Evolutionary conservation across 1,140 invertebrate genomes (phyloP), one percentile per base, ranked within the genome.

Genomic region (Heliconius eleuchia): DNA sequence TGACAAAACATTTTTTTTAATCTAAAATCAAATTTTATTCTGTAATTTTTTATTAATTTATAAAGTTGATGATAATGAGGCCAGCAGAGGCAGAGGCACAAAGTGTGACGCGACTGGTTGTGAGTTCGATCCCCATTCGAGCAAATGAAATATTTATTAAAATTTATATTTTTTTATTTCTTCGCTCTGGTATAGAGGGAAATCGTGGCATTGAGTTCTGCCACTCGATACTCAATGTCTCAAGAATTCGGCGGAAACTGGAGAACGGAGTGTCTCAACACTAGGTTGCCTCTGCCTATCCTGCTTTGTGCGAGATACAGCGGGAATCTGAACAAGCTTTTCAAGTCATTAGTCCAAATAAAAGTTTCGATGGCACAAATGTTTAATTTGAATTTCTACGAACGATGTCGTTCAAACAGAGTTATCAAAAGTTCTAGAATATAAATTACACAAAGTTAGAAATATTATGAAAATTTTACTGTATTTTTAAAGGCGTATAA

Each of bases 341-440:
- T 55, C 55, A 23, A 30, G 23, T 66, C 60, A 16, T 66, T 66
- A 66, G 9, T 30, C 23, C 11, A 66, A 66, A 66, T 30, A 66
- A 30, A 60, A 23, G 7, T 60, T 60, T 60, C 19, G 57, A 60
- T 60, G 23, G 57, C 23, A 60, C 57, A 60, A 60, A 60, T 60
- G 57, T 60, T 27, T 60, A 60, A 60, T 60, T 60, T 27, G 57
- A 60, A 9, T 60, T 60, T 60, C 57, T 60, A 7, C n/a, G 57
- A 66, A 66, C 60, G 13, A 30, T 66, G 27, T 30, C 60, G 27
- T 66, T 66, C 60, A 27, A 66, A 66, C 60, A 66, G 23, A 66
- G 60, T 66, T 66, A 66, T 60, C 57, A 16, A 66, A 66, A 66
- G 23, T 30, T 66, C 9, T 30, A 66, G 60, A 66, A 30, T 16